Conservation (phyloP, 2,113 vertebrate genomes). For the Vulpes ferrilata region DNA sequence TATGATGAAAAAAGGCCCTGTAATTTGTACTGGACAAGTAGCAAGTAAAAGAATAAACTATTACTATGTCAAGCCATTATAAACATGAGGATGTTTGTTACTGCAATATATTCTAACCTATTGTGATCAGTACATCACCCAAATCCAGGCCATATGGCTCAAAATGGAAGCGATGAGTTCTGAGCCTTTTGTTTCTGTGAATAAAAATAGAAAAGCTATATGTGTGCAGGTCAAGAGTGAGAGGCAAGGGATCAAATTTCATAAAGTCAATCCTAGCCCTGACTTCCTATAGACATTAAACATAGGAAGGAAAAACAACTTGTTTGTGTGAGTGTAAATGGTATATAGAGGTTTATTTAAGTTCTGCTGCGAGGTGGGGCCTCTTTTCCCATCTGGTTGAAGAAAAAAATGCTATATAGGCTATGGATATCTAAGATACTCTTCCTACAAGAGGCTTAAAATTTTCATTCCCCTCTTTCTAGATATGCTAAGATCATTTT, state of each 20-base stretch:
- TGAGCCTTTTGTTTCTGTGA: constrained; percentile 4
- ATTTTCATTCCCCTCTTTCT: constrained; percentile 38
- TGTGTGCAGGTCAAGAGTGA: constrained; percentile 16
- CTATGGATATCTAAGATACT: constrained; percentile 48
- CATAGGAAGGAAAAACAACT: constrained; percentile 1
- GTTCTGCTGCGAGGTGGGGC: neutral
- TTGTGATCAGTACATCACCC: neutral
- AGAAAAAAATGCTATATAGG: constrained; percentile 39
- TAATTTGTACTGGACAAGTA: neutral
- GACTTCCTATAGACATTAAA: constrained; percentile 20
- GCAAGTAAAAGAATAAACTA: neutral
- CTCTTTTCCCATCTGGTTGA: constrained; percentile 37
- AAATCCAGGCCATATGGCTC: neutral
- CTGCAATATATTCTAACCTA: neutral
- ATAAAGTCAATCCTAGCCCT: neutral
- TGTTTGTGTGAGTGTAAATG: neutral
- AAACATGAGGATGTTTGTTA: neutral
- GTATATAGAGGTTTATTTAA: constrained; percentile 18
- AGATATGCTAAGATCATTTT: constrained; percentile 50
- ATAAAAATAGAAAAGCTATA: constrained; percentile 49
- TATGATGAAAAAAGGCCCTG: neutral
- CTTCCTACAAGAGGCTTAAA: neutral
- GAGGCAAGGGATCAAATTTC: neutral
- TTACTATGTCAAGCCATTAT: neutral
- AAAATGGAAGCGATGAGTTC: neutral